Evolutionary conservation across 2,888 invertebrate genomes (phyloP), one percentile per base, ranked within the genome.

Genomic region (Lordiphosa fenestrarum): DNA sequence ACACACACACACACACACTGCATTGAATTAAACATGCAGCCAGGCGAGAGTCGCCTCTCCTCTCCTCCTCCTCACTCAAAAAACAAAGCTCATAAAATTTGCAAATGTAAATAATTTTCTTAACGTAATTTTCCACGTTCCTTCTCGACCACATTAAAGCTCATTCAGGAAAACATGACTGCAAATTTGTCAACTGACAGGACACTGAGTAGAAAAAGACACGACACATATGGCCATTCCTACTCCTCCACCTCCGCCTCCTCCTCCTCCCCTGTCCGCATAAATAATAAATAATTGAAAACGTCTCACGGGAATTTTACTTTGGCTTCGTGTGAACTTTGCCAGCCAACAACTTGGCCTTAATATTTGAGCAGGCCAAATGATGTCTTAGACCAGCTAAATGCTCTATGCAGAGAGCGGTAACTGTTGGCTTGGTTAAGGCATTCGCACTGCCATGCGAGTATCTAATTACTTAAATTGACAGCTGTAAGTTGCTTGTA

Each of bases 231-330:
- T 76, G 75, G 80, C 76, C 59, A 73, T 59, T 62, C 48, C 30
- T 57, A 21, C 33, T 41, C 33, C 30, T 15, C n/a, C 6, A 6
- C 39, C 33, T 6, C 3, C n/a, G n/a, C n/a, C 23, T 10, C 15
- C 55, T 13, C 12, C 53, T 9, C 25, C 53, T 15, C 15, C 15
- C 19, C 44, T 21, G 35, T 58, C 48, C 48, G 64, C 72, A 83
- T 84, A 73, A 85, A 84, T 80, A 84, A 82, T 84, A 69, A 84
- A 84, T 85, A 84, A 85, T 84, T 85, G 81, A 85, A 85, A 84
- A 80, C 68, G 83, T 80, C 86, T 77, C 84, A 59, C 51, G 73
- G 74, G 84, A 74, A 76, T 76, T 65, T 62, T 56, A 41, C 64
- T 56, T 69, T 57, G 50, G 58, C 60, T 66, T 63, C 77, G 81